Conservation (phyloP, 2,888 invertebrate genomes). For the Caenorhabditis sp. region DNA sequence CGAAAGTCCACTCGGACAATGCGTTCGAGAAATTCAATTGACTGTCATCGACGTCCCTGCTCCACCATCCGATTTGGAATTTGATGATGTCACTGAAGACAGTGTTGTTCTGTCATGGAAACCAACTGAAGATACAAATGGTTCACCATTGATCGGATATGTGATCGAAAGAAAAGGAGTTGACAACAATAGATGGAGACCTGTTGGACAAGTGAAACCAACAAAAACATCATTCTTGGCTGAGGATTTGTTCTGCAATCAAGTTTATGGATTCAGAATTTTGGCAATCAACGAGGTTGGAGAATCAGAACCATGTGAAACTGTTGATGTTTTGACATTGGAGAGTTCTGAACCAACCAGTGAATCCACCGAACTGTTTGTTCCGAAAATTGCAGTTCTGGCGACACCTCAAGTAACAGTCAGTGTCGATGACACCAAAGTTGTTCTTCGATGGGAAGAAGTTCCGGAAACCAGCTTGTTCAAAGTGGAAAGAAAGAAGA, state of each 20-base stretch:
- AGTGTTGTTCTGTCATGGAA: constrained; percentile 70
- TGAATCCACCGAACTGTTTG: constrained; percentile 39
- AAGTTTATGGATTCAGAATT: constrained; percentile 62
- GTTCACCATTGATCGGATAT: constrained; percentile 72
- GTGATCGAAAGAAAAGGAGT: constrained; percentile 62
- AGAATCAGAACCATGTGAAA: constrained; percentile 55
- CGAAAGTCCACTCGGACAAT: constrained; percentile 38
- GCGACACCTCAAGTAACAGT: constrained; percentile 44
- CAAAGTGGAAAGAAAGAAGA: constrained; percentile 40
- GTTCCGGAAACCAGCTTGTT: constrained; percentile 52
- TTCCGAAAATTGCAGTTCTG: constrained; percentile 47
- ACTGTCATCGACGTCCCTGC: constrained; percentile 61
- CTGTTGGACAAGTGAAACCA: constrained; percentile 44
- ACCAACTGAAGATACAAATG: constrained; percentile 79
- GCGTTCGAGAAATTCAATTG: constrained; percentile 44
- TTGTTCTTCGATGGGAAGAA: constrained; percentile 49
- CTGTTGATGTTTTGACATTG: constrained; percentile 58
- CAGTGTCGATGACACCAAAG: constrained; percentile 47
- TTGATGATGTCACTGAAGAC: constrained; percentile 47
- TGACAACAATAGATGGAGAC: constrained; percentile 57
- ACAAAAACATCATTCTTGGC: constrained; percentile 43
- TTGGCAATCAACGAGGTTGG: constrained; percentile 64
- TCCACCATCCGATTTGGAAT: constrained; percentile 53
- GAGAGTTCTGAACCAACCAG: constrained; percentile 37
- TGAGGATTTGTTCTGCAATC: constrained; percentile 58